Conservation (phyloP, 2,888 invertebrate genomes). For the Palloptera scutellata region DNA sequence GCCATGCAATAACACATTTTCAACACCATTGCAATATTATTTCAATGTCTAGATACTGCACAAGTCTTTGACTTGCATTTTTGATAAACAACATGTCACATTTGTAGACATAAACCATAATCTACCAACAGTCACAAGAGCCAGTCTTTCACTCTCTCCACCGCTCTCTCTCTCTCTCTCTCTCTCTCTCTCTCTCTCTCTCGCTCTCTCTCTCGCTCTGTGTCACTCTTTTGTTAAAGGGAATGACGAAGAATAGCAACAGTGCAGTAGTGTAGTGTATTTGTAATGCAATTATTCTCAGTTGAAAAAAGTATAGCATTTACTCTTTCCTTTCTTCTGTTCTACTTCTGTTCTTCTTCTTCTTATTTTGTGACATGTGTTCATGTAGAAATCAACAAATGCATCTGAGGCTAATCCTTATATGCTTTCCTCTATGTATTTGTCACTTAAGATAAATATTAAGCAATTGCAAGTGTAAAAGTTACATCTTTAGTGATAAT, state of each 20-base stretch:
- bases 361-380: background rate
- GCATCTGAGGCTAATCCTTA: no score
- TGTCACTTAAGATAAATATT: conserved; percentile 32
- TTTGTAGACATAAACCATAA: conserved; percentile 62
- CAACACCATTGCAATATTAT: no score
- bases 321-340: conserved; percentile 14
- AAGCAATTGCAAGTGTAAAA: conserved; percentile 37
- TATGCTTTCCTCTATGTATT: conserved; percentile 17
- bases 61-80: conserved; percentile 35
- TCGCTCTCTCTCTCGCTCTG: conserved; percentile 4
- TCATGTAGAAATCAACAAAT: no score
- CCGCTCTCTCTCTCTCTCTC: no score
- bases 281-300: background rate
- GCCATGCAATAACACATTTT: no score
- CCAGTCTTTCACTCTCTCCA: background rate
- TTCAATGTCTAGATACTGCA: no score
- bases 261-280: background rate
- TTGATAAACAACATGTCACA: conserved; percentile 64
- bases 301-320: conserved; percentile 22
- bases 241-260: background rate
- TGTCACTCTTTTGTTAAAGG: background rate
- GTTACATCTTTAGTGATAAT: conserved; percentile 16
- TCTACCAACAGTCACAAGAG: conserved; percentile 45
- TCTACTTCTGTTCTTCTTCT: conserved; percentile 12
- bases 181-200: background rate